Evolutionary conservation across 1,140 invertebrate species (phyloP), one percentile per base, ranked within the genome.

Genomic region (Steinernema khuongi): DNA sequence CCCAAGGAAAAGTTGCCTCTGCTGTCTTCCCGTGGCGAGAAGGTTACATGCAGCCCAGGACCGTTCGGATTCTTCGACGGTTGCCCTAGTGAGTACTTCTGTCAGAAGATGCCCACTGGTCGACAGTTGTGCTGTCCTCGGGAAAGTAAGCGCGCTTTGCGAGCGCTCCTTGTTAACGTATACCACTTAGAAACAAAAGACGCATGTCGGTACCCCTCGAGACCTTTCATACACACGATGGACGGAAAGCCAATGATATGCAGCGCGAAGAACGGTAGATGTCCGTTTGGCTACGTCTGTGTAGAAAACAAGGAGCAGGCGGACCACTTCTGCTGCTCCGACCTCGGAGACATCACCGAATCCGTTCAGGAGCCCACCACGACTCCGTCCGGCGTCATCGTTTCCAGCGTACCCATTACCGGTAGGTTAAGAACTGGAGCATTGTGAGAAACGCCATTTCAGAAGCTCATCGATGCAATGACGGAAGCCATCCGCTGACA

Each of bases 311-410:
- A 22, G 19, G 50, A 29, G 17, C 66, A 44, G 29, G 29, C 29
- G 1, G 70, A 74, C 26, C 36, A 73, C 33, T 74, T 74, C 67
- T 74, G 73, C 32, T 74, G 73, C 73, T 72, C 73, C n/a, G 73
- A 74, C 22, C 19, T 72, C 7, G 71, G 69, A 7, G 50, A 60
- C 22, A 41, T n/a, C 36, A 41, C 36, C 36, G 36, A 41, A 41
- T n/a, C n/a, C n/a, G n/a, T n/a, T n/a, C n/a, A n/a, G n/a, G n/a
- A n/a, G n/a, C n/a, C n/a, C n/a, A n/a, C n/a, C n/a, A n/a, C n/a
- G n/a, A n/a, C n/a, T n/a, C n/a, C n/a, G n/a, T n/a, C n/a, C n/a
- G n/a, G n/a, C n/a, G n/a, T n/a, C n/a, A n/a, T n/a, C n/a, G n/a
- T n/a, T n/a, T n/a, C n/a, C n/a, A n/a, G n/a, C n/a, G n/a, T n/a